These are phyloP conservation scores for Anser brachyrhynchus DNA, from an alignment of 2,113 vertebrate genomes.

Conservation along the genomic window DNA sequence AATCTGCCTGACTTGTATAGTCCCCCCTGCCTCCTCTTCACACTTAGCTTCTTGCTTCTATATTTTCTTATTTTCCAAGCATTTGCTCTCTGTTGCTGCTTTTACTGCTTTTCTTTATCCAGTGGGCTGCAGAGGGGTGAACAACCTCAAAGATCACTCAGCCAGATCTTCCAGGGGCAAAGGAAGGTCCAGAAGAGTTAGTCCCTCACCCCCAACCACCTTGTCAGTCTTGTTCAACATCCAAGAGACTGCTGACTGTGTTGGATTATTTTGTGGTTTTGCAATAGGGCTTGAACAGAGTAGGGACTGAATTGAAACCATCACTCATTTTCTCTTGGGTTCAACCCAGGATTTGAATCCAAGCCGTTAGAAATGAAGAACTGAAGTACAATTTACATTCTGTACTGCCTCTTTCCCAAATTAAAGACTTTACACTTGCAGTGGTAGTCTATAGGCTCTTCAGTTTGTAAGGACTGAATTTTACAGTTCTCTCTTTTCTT, in stretches of 20 bases:
- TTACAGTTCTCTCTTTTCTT: background rate
- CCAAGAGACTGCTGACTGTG: background rate
- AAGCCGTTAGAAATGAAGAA: background rate
- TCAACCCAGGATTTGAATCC: background rate
- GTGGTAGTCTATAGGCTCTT: background rate
- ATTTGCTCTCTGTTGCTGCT: background rate
- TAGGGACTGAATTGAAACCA: background rate
- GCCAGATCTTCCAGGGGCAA: background rate
- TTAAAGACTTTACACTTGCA: background rate
- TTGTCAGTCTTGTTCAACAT: background rate
- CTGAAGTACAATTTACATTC: background rate
- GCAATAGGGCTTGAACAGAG: background rate
- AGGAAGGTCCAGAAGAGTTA: background rate
- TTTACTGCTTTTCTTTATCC: background rate
- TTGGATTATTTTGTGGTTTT: background rate
- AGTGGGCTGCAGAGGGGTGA: background rate
- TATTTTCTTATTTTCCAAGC: background rate
- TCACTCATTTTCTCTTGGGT: background rate
- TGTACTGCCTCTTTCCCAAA: background rate
- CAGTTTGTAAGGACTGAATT: background rate
- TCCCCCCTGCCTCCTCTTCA: background rate
- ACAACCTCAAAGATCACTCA: background rate
- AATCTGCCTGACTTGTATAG: background rate
- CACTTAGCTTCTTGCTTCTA: background rate
- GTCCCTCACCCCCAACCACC: background rate